Conservation (phyloP, 2,888 invertebrate genomes). For the Leptarthrus brevirostris region DNA sequence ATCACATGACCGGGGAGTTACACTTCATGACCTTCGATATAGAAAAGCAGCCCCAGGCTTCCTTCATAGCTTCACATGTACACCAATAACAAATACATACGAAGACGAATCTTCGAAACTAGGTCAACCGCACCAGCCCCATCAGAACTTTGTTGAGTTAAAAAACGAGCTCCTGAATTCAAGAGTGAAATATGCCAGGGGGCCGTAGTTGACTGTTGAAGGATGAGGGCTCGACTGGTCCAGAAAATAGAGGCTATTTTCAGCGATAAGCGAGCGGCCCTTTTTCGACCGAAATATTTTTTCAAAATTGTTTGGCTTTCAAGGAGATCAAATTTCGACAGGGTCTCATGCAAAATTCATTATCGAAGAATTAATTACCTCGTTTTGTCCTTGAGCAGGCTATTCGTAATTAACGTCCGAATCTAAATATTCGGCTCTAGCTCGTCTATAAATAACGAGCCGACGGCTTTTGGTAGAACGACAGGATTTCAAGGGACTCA, state of each 20-base stretch:
- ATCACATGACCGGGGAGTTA: conserved; percentile 26
- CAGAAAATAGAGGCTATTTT: neutral
- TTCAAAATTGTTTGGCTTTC: neutral
- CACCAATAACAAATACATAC: neutral
- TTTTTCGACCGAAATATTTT: neutral
- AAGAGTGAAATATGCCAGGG: conserved; percentile 23
- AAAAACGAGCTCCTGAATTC: conserved; percentile 16
- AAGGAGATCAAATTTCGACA: neutral
- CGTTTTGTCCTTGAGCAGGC: conserved; percentile 3
- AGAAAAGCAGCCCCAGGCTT: conserved; percentile 34
- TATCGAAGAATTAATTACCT: conserved; percentile 7
- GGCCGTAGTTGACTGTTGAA: neutral
- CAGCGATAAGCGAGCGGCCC: neutral
- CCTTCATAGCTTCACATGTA: neutral
- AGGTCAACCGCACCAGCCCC: conserved; percentile 37
- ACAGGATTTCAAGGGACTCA: neutral
- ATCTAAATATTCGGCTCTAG: neutral
- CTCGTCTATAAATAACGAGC: neutral
- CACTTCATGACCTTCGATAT: conserved; percentile 42
- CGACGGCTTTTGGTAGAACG: neutral
- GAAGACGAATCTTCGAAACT: conserved; percentile 6
- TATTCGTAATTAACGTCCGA: neutral
- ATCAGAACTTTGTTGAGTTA: conserved; percentile 9
- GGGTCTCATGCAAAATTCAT: conserved; percentile 1
- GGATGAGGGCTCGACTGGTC: neutral